Conservation (phyloP, 1,140 invertebrate species). For the Neocloeon triangulifer region DNA sequence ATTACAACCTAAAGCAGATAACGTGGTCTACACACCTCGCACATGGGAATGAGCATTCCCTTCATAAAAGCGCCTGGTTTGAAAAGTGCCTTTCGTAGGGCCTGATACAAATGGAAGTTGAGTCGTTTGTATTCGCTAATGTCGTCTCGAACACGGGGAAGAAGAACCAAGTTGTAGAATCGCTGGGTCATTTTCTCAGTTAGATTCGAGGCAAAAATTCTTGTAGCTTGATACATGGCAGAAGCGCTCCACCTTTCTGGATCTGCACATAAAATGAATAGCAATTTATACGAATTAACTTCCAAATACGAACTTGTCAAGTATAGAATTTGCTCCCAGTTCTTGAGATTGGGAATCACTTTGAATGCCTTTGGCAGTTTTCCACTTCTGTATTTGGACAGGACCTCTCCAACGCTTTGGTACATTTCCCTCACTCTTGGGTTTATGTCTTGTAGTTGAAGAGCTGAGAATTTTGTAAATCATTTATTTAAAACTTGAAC, state of each 20-base stretch:
- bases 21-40: no score
- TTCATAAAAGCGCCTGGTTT: conserved; percentile 99
- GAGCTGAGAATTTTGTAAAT: conserved; percentile 16
- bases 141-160: conserved; percentile 87
- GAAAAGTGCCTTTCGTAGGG: conserved; percentile 77
- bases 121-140: conserved; percentile 84
- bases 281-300: no score
- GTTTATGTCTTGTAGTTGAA: conserved; percentile 58
- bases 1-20: no score
- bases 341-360: conserved; percentile 72
- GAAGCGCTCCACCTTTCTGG: conserved; percentile 69
- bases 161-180: conserved; percentile 82
- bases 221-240: conserved; percentile 84
- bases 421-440: conserved; percentile 58
- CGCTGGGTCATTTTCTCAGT: conserved; percentile 92
- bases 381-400: conserved; percentile 78
- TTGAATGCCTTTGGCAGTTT: conserved; percentile 98
- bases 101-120: conserved; percentile 93
- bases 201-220: conserved; percentile 90
- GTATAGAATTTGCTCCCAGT: conserved; percentile 92
- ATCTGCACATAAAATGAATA: conserved; percentile 24
- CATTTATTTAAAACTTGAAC: no score
- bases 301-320: no score
- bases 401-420: conserved; percentile 65
- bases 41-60: conserved; percentile 75